Base-by-base conservation (phyloP, 2,797 vertebrate genomes). In the Epinephelus awoara region DNA sequence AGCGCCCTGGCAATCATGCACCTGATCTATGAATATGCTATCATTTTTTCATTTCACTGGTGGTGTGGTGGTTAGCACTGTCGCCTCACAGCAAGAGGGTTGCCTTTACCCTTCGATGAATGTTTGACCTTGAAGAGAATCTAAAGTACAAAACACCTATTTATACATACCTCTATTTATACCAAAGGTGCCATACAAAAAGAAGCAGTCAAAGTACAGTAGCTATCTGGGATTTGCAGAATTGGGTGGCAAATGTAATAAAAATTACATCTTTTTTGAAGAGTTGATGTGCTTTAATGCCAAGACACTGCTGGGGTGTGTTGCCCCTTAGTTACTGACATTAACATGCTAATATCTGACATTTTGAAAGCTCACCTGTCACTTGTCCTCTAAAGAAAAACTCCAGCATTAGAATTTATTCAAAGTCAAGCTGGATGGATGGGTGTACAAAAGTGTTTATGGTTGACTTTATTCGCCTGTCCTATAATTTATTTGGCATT, bases 401-500 rank as follows among this genome's bases (percentile, higher is more conserved):
- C 29, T 54, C 50, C 34, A 18, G 23, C 23, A n/a, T n/a, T 52
- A 6, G 0, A 40, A 59, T 51, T 42, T 25, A 13, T 27, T 27
- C 2, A 27, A 58, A 2, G 21, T 51, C 27, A 27, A 27, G 27
- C 27, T 34, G 62, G 27, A 29, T 51, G 9, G 29, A 56, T 58
- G 9, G 29, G 47, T 58, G 7, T 27, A 15, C 8, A 49, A 34
- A 59, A 18, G 1, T 38, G 5, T 38, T 6, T 42, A 8, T 66
- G 50, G 42, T 67, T 25, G 38, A 6, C 15, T 12, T 3, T 34
- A 6, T 6, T 34, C 10, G 3, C 14, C 15, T 59, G 13, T 25
- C 11, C 17, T 2, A 61, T 23, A 0, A 25, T 25, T 1, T 0
- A 38, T 1, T 38, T 38, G 14, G 5, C 19, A 58, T 38, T 0